phyloP scores from a whole-genome alignment of 2,113 vertebrate species.

The Triplophysa siluroides region DNA sequence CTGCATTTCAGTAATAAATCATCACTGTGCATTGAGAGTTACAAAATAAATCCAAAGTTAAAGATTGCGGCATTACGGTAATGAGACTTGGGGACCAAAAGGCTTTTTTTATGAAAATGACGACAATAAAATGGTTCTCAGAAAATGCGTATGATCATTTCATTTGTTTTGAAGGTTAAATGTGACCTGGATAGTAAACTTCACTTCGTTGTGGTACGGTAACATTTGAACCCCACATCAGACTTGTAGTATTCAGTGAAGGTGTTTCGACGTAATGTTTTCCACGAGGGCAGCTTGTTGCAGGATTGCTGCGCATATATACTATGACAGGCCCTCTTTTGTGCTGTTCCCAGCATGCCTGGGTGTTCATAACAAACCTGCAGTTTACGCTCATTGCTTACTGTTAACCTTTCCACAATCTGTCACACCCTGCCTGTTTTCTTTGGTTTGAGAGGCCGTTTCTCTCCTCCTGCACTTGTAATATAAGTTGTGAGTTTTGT shows the following conservation, averaged over 20 bases:
- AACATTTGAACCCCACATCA: neutral
- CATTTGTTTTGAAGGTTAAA: neutral
- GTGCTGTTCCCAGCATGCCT: conserved; percentile 31
- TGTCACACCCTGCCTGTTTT: conserved; percentile 48
- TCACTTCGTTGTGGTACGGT: neutral
- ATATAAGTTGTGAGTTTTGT: conserved; percentile 24
- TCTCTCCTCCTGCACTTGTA: conserved; percentile 48
- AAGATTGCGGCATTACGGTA: too few species aligned
- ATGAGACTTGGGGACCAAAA: too few species aligned
- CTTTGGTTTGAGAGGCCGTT: conserved; percentile 74
- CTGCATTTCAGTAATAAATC: neutral
- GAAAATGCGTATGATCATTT: neutral
- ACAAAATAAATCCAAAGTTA: too few species aligned
- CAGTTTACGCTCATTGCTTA: conserved; percentile 6
- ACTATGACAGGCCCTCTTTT: neutral
- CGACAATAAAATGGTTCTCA: too few species aligned
- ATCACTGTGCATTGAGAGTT: neutral
- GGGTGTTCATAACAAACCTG: conserved; percentile 15
- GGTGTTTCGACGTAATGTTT: conserved; percentile 23
- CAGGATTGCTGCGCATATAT: conserved; percentile 17
- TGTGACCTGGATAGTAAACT: neutral
- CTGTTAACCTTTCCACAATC: neutral
- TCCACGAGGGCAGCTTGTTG: conserved; percentile 20
- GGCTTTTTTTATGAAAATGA: too few species aligned
- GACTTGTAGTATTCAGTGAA: neutral